Evolutionary conservation across 2,113 vertebrate genomes (phyloP).

Genomic region (Sapajus apella): DNA sequence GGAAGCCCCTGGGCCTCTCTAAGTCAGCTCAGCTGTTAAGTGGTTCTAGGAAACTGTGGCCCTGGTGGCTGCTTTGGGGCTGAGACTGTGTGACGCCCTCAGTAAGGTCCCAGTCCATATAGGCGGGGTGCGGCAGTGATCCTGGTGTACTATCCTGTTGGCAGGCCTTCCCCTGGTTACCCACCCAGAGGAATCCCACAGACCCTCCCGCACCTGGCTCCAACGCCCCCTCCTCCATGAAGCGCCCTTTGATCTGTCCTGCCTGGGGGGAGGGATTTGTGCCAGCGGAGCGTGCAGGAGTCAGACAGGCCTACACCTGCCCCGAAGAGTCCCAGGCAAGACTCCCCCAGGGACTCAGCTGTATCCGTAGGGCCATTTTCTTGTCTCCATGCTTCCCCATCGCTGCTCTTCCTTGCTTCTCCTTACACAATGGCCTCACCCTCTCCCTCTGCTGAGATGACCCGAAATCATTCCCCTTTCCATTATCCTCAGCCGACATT

Average conservation of each 20-base stretch:
- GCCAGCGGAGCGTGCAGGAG: not conserved
- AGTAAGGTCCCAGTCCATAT: accelerated
- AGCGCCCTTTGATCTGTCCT: not conserved
- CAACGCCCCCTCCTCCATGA: not conserved
- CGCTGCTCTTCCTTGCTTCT: not conserved
- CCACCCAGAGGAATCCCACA: not conserved
- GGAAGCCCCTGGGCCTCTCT: not conserved
- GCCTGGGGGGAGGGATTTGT: not conserved
- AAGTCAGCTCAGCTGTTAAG: not conserved
- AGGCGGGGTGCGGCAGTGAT: not conserved
- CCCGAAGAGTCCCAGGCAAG: not conserved
- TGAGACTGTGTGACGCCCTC: not conserved
- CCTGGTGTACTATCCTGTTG: not conserved
- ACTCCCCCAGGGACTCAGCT: not conserved
- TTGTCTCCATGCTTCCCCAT: not conserved
- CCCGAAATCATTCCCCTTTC: not conserved
- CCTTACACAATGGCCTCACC: too few relatives aligned
- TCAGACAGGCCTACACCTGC: not conserved
- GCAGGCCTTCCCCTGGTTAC: not conserved
- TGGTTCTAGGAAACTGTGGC: too few relatives aligned
- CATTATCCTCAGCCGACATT: not conserved
- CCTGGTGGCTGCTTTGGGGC: not conserved
- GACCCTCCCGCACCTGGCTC: not conserved
- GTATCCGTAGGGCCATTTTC: not conserved
- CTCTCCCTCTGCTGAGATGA: not conserved